Evolutionary conservation across 2,888 invertebrate genomes (phyloP).

Genomic region (Trachelus tabidus): DNA sequence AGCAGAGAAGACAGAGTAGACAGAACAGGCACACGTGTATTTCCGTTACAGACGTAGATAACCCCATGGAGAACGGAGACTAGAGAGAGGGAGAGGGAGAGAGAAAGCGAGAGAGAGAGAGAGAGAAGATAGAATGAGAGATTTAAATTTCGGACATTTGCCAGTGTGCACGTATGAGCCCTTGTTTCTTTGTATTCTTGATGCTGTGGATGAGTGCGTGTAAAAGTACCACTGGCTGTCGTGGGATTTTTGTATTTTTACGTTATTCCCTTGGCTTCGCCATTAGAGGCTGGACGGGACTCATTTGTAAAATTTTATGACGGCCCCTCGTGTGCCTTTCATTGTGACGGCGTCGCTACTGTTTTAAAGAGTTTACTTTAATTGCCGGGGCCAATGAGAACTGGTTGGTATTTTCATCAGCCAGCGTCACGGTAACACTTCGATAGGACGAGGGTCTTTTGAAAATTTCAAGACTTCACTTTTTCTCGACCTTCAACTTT

Average conservation of each 20-base stretch:
- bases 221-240: not conserved
- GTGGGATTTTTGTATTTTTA: not conserved
- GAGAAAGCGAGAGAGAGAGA: slow-evolving; percentile 5
- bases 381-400: slow-evolving; percentile 35
- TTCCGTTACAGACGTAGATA: slow-evolving; percentile 34
- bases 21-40: slow-evolving; percentile 25
- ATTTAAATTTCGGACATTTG: slow-evolving; percentile 65
- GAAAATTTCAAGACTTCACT: too few relatives aligned
- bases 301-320: slow-evolving; percentile 63
- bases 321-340: slow-evolving; percentile 43
- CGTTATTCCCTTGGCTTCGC: slow-evolving; percentile 13
- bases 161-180: slow-evolving; percentile 59
- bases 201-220: not conserved
- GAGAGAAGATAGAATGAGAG: slow-evolving; percentile 29
- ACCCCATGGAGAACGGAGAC: not conserved
- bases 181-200: slow-evolving; percentile 57
- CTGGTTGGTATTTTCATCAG: too few relatives aligned
- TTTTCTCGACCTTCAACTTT: too few relatives aligned
- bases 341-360: slow-evolving; percentile 36
- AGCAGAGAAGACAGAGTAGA: too few relatives aligned
- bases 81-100: not conserved
- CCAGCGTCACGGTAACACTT: too few relatives aligned
- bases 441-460: too few relatives aligned
- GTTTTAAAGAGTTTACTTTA: slow-evolving; percentile 54
- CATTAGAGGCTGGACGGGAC: slow-evolving; percentile 48